A percentile compares a stretch with the other conserved stretches of the same genome.
These are phyloP conservation scores for Cotesia typhae DNA, from an alignment of 1,140 invertebrate genomes.

Conservation along the genomic window DNA sequence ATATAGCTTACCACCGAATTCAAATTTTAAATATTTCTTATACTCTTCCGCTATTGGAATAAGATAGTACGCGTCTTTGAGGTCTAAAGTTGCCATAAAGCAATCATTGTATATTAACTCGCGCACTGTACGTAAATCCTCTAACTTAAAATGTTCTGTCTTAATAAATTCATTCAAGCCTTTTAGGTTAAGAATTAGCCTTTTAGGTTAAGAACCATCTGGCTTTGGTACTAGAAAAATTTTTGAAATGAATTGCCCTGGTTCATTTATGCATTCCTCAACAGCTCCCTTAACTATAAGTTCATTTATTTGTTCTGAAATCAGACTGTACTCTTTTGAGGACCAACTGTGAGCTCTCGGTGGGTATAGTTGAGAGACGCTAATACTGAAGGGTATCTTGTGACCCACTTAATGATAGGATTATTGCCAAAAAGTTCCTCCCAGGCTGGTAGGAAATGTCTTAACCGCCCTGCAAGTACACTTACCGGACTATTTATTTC, in stretches of 20 bases:
- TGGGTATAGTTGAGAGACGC: conserved; percentile 12
- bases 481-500: conserved; percentile 27
- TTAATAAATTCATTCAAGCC: conserved; percentile 10
- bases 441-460: conserved; percentile 9
- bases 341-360: conserved; percentile 28
- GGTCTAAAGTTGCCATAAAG: neutral
- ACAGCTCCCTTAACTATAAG: conserved; percentile 31
- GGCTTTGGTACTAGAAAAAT: conserved; percentile 13
- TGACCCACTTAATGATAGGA: conserved; percentile 5
- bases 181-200: conserved; percentile 19
- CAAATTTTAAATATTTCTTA: conserved; percentile 13
- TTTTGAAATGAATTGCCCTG: conserved; percentile 14
- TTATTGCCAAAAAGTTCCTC: neutral
- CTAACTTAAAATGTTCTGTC: conserved; percentile 11
- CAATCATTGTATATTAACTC: neutral
- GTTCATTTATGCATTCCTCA: conserved; percentile 39
- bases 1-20: neutral
- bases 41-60: neutral
- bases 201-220: no score
- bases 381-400: conserved; percentile 16
- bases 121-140: neutral
- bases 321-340: conserved; percentile 8
- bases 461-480: conserved; percentile 1
- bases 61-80: conserved; percentile 18
- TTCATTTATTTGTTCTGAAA: conserved; percentile 27